Conservation (phyloP, 2,797 vertebrate genomes). For the Epinephelus malabaricus region DNA sequence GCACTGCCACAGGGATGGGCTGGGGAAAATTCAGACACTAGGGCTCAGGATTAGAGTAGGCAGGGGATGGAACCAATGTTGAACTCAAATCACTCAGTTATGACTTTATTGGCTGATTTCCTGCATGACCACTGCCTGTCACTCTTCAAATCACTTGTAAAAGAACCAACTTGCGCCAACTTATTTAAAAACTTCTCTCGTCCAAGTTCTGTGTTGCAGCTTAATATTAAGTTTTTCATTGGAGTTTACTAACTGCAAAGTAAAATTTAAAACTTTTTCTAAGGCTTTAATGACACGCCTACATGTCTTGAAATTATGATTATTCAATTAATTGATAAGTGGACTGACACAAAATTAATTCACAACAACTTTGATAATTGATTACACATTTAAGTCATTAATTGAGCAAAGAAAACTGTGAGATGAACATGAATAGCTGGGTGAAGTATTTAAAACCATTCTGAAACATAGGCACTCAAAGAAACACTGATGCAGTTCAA, state of each 20-base stretch:
- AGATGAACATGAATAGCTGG: background rate
- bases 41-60: constrained; percentile 56
- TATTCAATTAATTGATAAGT: background rate
- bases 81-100: constrained; percentile 66
- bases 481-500: constrained; percentile 5
- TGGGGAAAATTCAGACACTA: constrained; percentile 45
- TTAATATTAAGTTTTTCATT: constrained; percentile 28
- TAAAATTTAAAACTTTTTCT: constrained; percentile 12
- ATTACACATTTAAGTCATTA: background rate
- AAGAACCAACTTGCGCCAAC: constrained; percentile 47
- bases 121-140: constrained; percentile 61
- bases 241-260: constrained; percentile 1
- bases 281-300: constrained; percentile 12
- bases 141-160: constrained; percentile 62
- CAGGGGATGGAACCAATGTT: constrained; percentile 61
- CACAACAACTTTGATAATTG: background rate
- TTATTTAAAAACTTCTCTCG: constrained; percentile 48
- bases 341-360: constrained; percentile 10
- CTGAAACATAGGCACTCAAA: background rate
- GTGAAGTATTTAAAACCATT: constrained; percentile 1
- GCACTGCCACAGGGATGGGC: constrained; percentile 40
- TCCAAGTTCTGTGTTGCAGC: constrained; percentile 40
- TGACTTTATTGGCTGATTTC: constrained; percentile 60
- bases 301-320: constrained; percentile 5
- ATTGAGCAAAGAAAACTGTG: background rate